A percentile compares a stretch with the other conserved stretches of the same genome.
phyloP scores from a whole-genome alignment of 2,888 invertebrate species.

The Chymomyza procnemis region DNA sequence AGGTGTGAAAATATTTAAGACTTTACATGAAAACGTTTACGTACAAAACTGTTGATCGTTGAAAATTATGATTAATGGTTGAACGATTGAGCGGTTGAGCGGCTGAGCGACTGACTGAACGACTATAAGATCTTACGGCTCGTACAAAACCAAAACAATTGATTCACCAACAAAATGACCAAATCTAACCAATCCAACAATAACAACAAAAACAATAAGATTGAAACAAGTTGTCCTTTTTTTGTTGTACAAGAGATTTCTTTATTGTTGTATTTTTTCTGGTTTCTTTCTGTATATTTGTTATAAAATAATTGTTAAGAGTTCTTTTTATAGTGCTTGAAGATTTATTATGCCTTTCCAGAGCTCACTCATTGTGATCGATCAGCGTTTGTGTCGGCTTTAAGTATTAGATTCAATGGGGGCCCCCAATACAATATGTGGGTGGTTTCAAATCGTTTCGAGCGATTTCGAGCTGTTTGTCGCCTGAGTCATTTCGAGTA shows the following conservation, averaged over 20 bases:
- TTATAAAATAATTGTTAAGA: constrained; percentile 64
- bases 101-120: neutral
- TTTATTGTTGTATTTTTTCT: constrained; percentile 10
- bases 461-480: constrained; percentile 8
- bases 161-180: constrained; percentile 20
- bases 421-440: constrained; percentile 37
- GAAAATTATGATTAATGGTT: constrained; percentile 76
- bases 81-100: constrained; percentile 50
- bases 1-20: constrained; percentile 76
- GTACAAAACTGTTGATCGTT: constrained; percentile 76
- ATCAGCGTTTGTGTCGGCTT: constrained; percentile 59
- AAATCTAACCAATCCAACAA: constrained; percentile 6
- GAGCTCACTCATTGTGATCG: constrained; percentile 41
- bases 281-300: constrained; percentile 8
- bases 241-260: constrained; percentile 8
- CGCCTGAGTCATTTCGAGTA: constrained; percentile 13
- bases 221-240: constrained; percentile 63
- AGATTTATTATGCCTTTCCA: constrained; percentile 45
- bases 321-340: constrained; percentile 38
- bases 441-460: constrained; percentile 42
- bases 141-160: constrained; percentile 36
- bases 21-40: constrained; percentile 69
- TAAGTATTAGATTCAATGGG: neutral
- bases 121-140: constrained; percentile 7
- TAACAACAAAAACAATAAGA: constrained; percentile 21